Evolutionary conservation across 2,797 vertebrate genomes (phyloP), one percentile per base, ranked within the genome.

Genomic region (Leptoclinus maculatus): DNA sequence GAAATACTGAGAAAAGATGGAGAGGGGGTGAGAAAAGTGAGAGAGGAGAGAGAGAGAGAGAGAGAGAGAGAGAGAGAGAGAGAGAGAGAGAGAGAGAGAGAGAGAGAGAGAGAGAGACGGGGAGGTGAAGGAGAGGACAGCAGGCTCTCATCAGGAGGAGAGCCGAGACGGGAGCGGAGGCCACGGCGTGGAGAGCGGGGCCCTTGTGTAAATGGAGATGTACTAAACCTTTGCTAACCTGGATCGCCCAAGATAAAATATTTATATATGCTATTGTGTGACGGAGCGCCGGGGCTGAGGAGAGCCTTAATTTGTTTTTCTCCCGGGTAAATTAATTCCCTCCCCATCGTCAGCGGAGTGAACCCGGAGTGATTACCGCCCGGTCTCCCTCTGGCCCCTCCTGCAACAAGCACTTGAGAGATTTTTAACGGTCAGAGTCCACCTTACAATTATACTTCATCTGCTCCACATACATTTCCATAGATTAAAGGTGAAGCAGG

Each of bases 261-360:
- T 96, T 96, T 95, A 96, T 95, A 95, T 95, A 95, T 94, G 95
- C 94, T 93, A 93, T 95, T 95, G 95, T 96, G 91, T 93, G 93
- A 93, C 87, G 47, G 91, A 80, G 89, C 80, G 53, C 86, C 53
- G 54, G 45, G 74, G 66, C 90, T 86, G 86, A 94, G 88, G 43
- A 91, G 92, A 83, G 81, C 83, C 89, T 94, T 95, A 94, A 95
- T 96, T 95, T 95, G 95, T 96, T 95, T 95, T 95, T 77, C 94
- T 94, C 93, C 91, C 66, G 79, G 88, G 87, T 93, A 94, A 95
- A 95, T 95, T 92, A 95, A 95, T 94, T 93, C 91, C 91, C 92
- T 94, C 93, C 93, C 94, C 85, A 86, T 95, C 94, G 94, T 94
- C 94, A 94, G 88, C 72, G 7, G 71, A 73, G 88, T 85, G 89